Conservation (phyloP, 1,140 invertebrate genomes). For the Drosophila ogumai region DNA sequence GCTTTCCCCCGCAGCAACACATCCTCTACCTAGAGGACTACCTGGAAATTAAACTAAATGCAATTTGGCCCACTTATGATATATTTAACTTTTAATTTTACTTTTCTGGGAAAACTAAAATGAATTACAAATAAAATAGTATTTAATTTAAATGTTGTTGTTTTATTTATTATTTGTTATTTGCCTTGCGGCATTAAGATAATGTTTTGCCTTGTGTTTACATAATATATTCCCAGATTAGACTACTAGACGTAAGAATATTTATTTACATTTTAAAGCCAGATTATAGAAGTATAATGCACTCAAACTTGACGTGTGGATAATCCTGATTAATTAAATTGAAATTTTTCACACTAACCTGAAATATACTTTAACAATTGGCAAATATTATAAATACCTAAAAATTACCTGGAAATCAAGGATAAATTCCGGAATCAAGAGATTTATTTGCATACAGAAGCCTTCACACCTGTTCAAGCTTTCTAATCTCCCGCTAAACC, state of each 20-base stretch:
- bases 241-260: not conserved
- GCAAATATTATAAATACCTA: too few relatives aligned
- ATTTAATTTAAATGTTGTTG: too few relatives aligned
- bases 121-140: too few relatives aligned
- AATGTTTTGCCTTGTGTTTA: not conserved
- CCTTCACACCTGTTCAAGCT: conserved; percentile 30
- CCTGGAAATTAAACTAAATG: too few relatives aligned
- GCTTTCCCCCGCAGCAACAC: too few relatives aligned
- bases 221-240: not conserved
- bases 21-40: too few relatives aligned
- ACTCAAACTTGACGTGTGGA: not conserved
- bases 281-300: not conserved
- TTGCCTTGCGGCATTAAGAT: not conserved
- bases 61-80: too few relatives aligned
- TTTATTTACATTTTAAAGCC: not conserved
- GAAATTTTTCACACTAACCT: not conserved
- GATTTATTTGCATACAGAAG: not conserved
- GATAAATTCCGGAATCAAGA: not conserved
- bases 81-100: too few relatives aligned
- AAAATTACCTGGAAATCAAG: not conserved
- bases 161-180: not conserved
- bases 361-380: too few relatives aligned
- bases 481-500: conserved; percentile 1
- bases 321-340: too few relatives aligned
- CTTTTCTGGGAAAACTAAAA: too few relatives aligned